Percentiles rank a stretch among this genome's conserved stretches.
These are phyloP conservation scores for Agriopis aurantiaria DNA, from an alignment of 2,888 invertebrate species.

Conservation along the genomic window DNA sequence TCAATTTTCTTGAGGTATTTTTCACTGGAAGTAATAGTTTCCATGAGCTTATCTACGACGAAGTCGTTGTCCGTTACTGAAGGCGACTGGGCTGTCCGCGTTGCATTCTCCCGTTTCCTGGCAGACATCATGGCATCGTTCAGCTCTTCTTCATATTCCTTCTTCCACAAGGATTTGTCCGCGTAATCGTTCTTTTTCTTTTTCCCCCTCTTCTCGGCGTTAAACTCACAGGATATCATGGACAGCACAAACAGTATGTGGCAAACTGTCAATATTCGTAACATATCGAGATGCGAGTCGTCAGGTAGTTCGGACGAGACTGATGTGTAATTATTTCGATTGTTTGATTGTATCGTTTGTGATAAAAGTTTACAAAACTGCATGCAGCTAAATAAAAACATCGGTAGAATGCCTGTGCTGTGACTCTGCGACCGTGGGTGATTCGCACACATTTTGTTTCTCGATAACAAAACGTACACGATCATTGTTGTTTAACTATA, in stretches of 20 bases:
- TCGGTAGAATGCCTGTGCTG: constrained; percentile 49
- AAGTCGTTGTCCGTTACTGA: constrained; percentile 65
- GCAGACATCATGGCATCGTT: constrained; percentile 70
- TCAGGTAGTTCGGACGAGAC: constrained; percentile 54
- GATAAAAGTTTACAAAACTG: constrained; percentile 63
- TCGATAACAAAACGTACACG: constrained; percentile 53
- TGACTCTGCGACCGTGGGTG: constrained; percentile 53
- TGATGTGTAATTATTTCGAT: constrained; percentile 44
- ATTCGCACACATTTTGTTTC: constrained; percentile 56
- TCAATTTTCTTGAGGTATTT: constrained; percentile 81
- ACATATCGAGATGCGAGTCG: constrained; percentile 64
- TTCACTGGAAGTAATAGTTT: constrained; percentile 76
- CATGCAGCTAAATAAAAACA: constrained; percentile 60
- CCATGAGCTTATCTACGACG: constrained; percentile 76
- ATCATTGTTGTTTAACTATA: constrained; percentile 45
- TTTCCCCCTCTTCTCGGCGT: constrained; percentile 55
- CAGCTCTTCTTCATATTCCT: constrained; percentile 77
- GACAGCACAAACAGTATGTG: constrained; percentile 52
- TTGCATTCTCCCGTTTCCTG: constrained; percentile 63
- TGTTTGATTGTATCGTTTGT: constrained; percentile 6
- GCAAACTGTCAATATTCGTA: constrained; percentile 50
- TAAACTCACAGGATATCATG: constrained; percentile 53
- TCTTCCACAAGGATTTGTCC: constrained; percentile 74
- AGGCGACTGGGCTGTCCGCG: constrained; percentile 60
- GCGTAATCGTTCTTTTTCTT: constrained; percentile 56